Base-by-base conservation (phyloP, 2,888 invertebrate species). In the Lepeophtheirus nordmannii region DNA sequence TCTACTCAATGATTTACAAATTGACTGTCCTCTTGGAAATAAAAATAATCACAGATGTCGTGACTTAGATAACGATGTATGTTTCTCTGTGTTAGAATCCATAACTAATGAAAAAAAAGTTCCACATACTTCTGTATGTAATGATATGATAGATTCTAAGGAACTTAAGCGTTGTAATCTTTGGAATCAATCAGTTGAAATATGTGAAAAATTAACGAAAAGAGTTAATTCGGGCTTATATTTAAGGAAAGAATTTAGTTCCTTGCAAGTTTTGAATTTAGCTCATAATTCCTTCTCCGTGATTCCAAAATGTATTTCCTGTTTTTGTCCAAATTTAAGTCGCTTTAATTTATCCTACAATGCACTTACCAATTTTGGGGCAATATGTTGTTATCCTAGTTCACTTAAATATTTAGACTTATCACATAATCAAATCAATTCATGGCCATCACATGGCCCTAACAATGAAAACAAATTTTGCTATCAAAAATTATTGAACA, bases 321-420 rank as follows among this genome's bases (percentile, higher is more conserved):
- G 98, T 74, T 79, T 90, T 67, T 93, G 91, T 8, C 86, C 91
- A 0, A 83, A 84, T 71, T 80, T 98, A 38, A 85, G 88, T 0
- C 79, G 89, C 53, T 81, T 98, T 17, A 93, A 93, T 74, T 83
- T 98, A 81, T 86, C 92, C 0, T 89, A 89, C 73, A 97, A 97
- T 76, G 85, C 73, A 65, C 71, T 81, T 38, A 73, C 71, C 38
- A 72, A 74, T 65, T 86, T 92, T 84, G 90, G 90, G 1, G 85
- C 85, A 72, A 87, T 94, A 67, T 89, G 89, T 12, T 86, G 87
- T 65, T 93, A 91, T 75, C 96, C 97, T 0, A 83, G 85, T 56
- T 84, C 85, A 60, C 78, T 97, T 10, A 89, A 92, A 68, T 91
- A 93, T 74, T 77, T 98, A 57, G 96, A 97, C 77, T 79, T 97